These are phyloP conservation scores for Agelas oroides DNA, from an alignment of 37 sponge, comb jelly and placozoan genomes.

Conservation along the genomic window DNA sequence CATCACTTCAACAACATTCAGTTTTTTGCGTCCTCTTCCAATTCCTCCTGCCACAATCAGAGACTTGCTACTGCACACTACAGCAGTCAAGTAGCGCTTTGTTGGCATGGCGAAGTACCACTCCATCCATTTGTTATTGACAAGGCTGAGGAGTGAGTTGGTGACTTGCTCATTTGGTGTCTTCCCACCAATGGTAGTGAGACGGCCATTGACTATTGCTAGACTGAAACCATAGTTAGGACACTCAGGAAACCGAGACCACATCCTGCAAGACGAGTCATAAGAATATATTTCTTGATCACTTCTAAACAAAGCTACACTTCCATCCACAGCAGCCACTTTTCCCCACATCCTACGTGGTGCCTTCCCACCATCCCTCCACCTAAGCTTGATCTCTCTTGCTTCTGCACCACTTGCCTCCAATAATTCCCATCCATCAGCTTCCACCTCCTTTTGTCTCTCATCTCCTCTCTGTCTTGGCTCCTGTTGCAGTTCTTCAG, in stretches of 20 bases:
- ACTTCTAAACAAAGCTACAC: not conserved
- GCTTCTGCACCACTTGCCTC: too few species aligned
- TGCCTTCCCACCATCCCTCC: constrained; percentile 3
- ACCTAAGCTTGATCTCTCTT: not conserved
- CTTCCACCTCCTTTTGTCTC: too few species aligned
- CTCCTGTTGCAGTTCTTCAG: too few species aligned
- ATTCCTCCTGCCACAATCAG: constrained; percentile 5
- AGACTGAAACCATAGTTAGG: not conserved
- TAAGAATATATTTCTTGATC: not conserved
- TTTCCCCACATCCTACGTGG: not conserved
- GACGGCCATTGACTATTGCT: not conserved
- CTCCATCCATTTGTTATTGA: too few species aligned
- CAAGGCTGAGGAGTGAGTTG: not conserved
- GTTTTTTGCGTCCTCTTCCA: not conserved
- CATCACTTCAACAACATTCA: constrained; percentile 1
- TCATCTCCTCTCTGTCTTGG: too few species aligned
- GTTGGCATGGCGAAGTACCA: not conserved
- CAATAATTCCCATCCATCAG: too few species aligned
- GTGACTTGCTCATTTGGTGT: not conserved
- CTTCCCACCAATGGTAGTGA: constrained; percentile 5
- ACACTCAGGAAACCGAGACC: too few species aligned
- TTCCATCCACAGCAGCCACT: not conserved
- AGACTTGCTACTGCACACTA: not conserved
- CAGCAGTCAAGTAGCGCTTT: not conserved
- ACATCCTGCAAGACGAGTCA: too few species aligned